Conservation (phyloP, 2,888 invertebrate genomes). For the Leptopilina myrica region DNA sequence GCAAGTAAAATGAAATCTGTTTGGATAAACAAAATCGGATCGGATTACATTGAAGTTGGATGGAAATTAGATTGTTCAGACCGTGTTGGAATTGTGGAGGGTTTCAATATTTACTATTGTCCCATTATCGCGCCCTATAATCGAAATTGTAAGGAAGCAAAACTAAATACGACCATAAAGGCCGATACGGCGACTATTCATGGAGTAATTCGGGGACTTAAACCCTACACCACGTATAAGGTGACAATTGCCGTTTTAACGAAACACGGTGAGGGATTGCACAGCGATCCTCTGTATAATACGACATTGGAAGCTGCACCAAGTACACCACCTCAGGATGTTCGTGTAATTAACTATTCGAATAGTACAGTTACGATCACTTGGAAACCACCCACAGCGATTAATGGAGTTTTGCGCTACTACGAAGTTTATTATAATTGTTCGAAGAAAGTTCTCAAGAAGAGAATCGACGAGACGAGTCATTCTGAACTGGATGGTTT, state of each 20-base stretch:
- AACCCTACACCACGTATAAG: slow-evolving; percentile 87
- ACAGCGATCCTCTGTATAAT: slow-evolving; percentile 81
- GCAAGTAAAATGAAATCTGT: slow-evolving; percentile 80
- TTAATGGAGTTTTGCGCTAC: slow-evolving; percentile 86
- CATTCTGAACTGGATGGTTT: slow-evolving; percentile 17
- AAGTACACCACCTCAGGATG: slow-evolving; percentile 80
- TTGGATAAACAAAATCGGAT: slow-evolving; percentile 77
- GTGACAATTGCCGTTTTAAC: slow-evolving; percentile 83
- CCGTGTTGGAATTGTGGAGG: slow-evolving; percentile 83
- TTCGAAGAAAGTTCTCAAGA: slow-evolving; percentile 38
- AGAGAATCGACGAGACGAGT: slow-evolving; percentile 64
- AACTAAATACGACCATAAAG: slow-evolving; percentile 76
- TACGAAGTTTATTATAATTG: slow-evolving; percentile 81
- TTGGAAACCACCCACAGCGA: slow-evolving; percentile 84
- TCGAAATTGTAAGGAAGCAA: slow-evolving; percentile 79
- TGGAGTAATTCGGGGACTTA: slow-evolving; percentile 81
- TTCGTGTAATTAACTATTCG: slow-evolving; percentile 80
- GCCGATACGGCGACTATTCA: slow-evolving; percentile 78
- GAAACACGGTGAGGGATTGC: slow-evolving; percentile 78
- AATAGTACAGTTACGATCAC: slow-evolving; percentile 81
- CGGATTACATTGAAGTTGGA: slow-evolving; percentile 81
- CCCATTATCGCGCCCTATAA: slow-evolving; percentile 79
- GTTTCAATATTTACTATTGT: slow-evolving; percentile 88
- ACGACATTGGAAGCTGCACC: slow-evolving; percentile 86
- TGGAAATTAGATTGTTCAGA: slow-evolving; percentile 90